phyloP scores from a whole-genome alignment of 2,113 vertebrate species.

The Pygathrix nemaeus region DNA sequence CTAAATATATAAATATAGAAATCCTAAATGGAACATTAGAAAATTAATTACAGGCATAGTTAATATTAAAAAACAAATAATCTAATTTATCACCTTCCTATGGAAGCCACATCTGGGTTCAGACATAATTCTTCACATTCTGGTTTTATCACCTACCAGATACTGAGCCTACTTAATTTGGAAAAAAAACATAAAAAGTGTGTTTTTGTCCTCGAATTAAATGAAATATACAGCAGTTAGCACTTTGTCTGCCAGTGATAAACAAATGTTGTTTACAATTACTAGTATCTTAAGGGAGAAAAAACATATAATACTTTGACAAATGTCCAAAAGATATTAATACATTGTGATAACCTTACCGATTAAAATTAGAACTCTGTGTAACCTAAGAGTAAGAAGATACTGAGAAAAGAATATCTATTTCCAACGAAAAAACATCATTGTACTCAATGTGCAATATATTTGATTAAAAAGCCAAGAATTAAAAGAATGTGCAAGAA shows the following conservation, averaged over 20 bases:
- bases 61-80: not conserved
- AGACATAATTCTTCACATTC: not conserved
- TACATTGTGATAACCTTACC: not conserved
- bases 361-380: not conserved
- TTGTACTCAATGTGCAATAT: not conserved
- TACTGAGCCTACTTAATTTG: not conserved
- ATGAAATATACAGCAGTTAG: not conserved
- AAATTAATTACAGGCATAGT: not conserved
- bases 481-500: not conserved
- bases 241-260: not conserved
- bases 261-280: not conserved
- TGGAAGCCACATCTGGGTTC: not conserved
- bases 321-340: not conserved
- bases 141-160: not conserved
- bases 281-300: not conserved
- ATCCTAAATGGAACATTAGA: not conserved
- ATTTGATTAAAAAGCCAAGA: not conserved
- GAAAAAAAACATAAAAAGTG: not conserved
- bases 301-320: not conserved
- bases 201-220: not conserved
- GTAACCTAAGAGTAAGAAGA: not conserved
- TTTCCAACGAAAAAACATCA: not conserved
- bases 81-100: not conserved
- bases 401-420: not conserved
- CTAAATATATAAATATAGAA: not conserved